Conservation (phyloP, 2,797 vertebrate genomes). For the Chromobotia macracanthus region DNA sequence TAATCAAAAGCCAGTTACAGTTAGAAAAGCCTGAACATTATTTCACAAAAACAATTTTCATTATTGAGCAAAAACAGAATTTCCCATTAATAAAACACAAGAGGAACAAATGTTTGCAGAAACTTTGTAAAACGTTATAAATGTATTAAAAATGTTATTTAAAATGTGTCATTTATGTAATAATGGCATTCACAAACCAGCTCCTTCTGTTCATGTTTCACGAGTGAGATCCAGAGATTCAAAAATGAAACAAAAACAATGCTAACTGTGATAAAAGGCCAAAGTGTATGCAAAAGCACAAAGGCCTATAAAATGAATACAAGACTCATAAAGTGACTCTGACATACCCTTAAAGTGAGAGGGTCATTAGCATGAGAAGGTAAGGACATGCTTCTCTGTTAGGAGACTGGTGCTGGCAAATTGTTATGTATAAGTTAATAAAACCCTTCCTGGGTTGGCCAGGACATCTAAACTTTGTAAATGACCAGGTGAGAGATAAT, state of each 20-base stretch:
- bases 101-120: no score
- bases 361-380: conserved; percentile 42
- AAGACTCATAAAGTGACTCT: conserved; percentile 18
- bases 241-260: neutral
- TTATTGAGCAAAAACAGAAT: no score
- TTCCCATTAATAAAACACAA: no score
- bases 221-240: no score
- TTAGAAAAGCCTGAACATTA: no score
- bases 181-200: neutral
- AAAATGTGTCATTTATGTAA: no score
- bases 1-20: neutral
- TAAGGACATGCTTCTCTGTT: neutral
- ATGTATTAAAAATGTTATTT: no score
- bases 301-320: neutral
- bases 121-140: no score
- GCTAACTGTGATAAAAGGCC: neutral
- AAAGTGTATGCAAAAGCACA: neutral
- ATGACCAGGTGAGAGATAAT: conserved; percentile 47
- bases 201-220: no score
- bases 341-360: neutral
- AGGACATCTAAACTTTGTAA: conserved; percentile 53
- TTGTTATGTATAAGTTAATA: conserved; percentile 50
- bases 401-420: neutral
- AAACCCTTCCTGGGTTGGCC: conserved; percentile 47
- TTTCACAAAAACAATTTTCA: no score